Percentiles rank a stretch among this genome's conserved stretches.
These are phyloP conservation scores for Hippasteria phrygiana DNA, from an alignment of 53 echinoderm and acorn worm genomes.

Conservation along the genomic window DNA sequence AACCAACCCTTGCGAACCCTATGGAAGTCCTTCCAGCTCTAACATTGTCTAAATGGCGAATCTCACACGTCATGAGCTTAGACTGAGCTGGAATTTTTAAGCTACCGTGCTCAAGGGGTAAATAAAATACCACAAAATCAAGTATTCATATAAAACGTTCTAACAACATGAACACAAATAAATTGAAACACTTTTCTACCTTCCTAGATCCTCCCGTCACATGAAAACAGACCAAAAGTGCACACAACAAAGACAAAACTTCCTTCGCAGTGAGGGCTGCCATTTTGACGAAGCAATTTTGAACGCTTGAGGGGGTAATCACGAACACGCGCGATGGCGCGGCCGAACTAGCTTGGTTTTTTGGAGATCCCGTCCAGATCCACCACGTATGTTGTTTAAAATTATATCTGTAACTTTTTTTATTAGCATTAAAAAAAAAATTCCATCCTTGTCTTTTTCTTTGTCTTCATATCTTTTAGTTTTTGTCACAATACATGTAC, in stretches of 20 bases:
- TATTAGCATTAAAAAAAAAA: too few species aligned
- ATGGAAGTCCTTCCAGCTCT: not conserved
- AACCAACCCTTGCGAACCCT: not conserved
- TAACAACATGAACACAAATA: not conserved
- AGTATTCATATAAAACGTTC: not conserved
- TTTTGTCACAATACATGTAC: too few species aligned
- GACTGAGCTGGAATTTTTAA: too few species aligned
- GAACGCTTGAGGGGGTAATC: slow-evolving; percentile 47
- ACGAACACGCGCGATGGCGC: not conserved
- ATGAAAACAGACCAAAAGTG: slow-evolving; percentile 22
- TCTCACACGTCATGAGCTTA: too few species aligned
- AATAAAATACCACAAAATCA: too few species aligned
- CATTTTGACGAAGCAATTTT: slow-evolving; percentile 12
- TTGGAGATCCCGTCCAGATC: not conserved
- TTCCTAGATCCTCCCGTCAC: slow-evolving; percentile 26
- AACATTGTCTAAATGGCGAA: not conserved
- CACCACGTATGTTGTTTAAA: not conserved
- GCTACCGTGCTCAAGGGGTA: too few species aligned
- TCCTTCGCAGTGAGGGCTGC: slow-evolving; percentile 14
- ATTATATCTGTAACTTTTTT: too few species aligned
- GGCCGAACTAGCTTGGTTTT: not conserved
- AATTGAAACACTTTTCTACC: not conserved
- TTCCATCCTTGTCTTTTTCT: too few species aligned
- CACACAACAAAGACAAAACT: slow-evolving; percentile 4
- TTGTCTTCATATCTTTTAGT: too few species aligned